Evolutionary conservation across 64 coral and sea anemone genomes (phyloP).

Genomic region (Pocillopora damicornis): DNA sequence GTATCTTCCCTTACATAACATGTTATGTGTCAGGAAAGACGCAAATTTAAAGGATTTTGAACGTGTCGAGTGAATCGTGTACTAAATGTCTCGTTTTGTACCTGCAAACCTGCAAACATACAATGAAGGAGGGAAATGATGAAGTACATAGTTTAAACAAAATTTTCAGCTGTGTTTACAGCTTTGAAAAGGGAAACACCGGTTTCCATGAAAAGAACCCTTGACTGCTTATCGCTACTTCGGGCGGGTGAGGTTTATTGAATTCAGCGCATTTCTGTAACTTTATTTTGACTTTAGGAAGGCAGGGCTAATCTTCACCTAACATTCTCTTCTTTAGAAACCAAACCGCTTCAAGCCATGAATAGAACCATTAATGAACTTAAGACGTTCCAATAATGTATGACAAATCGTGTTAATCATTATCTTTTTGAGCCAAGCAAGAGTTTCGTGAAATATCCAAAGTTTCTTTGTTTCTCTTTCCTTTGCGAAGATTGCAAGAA

Average conservation of each 20-base stretch:
- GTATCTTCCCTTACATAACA: background rate
- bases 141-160: slow-evolving; percentile 24
- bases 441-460: too few species aligned
- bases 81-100: background rate
- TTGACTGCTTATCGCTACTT: background rate
- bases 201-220: background rate
- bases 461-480: too few species aligned
- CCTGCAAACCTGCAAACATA: background rate
- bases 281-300: too few species aligned
- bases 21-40: background rate
- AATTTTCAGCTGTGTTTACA: slow-evolving; percentile 8
- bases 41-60: background rate
- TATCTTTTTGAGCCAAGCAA: too few species aligned
- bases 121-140: slow-evolving; percentile 11
- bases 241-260: background rate
- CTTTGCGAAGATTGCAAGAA: too few species aligned
- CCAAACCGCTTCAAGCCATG: too few species aligned
- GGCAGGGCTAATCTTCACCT: too few species aligned
- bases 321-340: too few species aligned
- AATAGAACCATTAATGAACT: too few species aligned
- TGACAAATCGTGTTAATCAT: too few species aligned
- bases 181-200: background rate
- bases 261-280: too few species aligned
- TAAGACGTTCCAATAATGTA: too few species aligned
- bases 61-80: background rate